Conservation (phyloP, 2,888 invertebrate species). For the Agrochola litura region DNA sequence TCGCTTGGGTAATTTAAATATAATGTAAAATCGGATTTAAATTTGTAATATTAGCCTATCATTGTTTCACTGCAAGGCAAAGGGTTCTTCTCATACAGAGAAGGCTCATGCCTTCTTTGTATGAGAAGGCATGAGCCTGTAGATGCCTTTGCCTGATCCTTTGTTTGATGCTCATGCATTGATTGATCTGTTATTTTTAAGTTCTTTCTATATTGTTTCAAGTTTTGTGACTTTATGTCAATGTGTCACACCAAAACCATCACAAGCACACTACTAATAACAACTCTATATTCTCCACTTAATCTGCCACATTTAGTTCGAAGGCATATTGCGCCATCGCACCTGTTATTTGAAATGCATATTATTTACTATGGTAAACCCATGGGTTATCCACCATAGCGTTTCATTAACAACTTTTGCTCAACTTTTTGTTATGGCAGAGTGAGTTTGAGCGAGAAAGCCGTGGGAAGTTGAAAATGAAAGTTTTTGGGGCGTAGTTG, state of each 20-base stretch:
- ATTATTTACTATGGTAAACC: slow-evolving; percentile 76
- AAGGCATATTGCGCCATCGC: slow-evolving; percentile 79
- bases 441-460: slow-evolving; percentile 71
- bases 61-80: too few species aligned
- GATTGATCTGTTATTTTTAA: too few species aligned
- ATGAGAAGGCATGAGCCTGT: too few species aligned
- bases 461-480: slow-evolving; percentile 76
- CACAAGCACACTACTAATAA: slow-evolving; percentile 17
- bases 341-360: slow-evolving; percentile 86
- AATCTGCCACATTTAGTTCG: slow-evolving; percentile 72
- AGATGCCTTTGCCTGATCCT: too few species aligned
- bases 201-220: not conserved
- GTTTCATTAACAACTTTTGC: slow-evolving; percentile 68
- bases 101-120: too few species aligned
- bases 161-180: too few species aligned
- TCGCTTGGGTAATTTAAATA: too few species aligned
- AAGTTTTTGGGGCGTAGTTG: slow-evolving; percentile 58
- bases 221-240: not conserved
- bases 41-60: too few species aligned
- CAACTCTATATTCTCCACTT: slow-evolving; percentile 16
- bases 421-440: slow-evolving; percentile 69
- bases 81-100: too few species aligned
- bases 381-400: slow-evolving; percentile 64
- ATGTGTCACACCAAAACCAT: slow-evolving; percentile 32
- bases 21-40: too few species aligned